Evolutionary conservation across 2,797 vertebrate genomes (phyloP).

Genomic region (Synaphobranchus kaupii): DNA sequence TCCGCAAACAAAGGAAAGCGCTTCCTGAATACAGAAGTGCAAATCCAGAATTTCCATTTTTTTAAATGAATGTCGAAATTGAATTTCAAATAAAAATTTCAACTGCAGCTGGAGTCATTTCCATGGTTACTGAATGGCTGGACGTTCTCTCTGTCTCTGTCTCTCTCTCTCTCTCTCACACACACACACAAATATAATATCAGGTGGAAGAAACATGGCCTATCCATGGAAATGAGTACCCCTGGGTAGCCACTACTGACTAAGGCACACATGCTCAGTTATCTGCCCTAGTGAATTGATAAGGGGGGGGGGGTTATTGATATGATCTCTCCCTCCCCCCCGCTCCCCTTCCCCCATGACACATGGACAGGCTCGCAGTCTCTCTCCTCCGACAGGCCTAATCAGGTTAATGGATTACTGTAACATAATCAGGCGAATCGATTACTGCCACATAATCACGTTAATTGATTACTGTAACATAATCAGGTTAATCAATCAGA

Average conservation of each 20-base stretch:
- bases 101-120: neutral
- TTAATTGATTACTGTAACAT: slow-evolving; percentile 22
- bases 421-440: slow-evolving; percentile 18
- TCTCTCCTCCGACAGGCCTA: neutral
- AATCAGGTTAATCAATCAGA: slow-evolving; percentile 21
- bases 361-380: neutral
- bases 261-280: neutral
- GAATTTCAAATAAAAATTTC: neutral
- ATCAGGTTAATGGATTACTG: slow-evolving; percentile 14
- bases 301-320: neutral
- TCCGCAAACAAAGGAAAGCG: neutral
- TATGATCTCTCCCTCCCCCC: neutral
- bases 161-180: neutral
- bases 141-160: neutral
- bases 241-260: too few species aligned
- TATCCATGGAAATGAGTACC: neutral
- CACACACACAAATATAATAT: neutral
- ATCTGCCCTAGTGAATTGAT: neutral
- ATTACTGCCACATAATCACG: slow-evolving; percentile 26
- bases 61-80: neutral
- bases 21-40: neutral
- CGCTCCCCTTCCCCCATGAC: neutral
- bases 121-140: neutral
- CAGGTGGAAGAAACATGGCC: neutral
- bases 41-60: neutral